These are phyloP conservation scores for Sussaba pulchella DNA, from an alignment of 2,888 invertebrate species.

Conservation along the genomic window DNA sequence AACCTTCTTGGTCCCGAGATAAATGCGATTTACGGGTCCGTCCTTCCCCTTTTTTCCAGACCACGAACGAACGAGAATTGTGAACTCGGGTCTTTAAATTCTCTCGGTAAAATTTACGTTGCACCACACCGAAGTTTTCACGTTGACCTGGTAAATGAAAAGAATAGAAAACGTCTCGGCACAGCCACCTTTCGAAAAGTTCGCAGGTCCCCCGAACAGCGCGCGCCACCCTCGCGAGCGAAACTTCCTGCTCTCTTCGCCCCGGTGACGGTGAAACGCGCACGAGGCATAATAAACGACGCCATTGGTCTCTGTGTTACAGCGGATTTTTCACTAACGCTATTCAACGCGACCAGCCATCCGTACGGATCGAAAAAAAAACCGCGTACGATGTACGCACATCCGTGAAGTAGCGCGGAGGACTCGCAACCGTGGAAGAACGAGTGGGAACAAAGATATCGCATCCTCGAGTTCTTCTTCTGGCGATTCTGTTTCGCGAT, in stretches of 20 bases:
- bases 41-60: not conserved
- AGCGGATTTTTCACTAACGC: constrained; percentile 10
- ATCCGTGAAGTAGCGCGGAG: constrained; percentile 3
- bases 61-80: not conserved
- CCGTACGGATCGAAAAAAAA: constrained; percentile 20
- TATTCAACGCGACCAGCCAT: constrained; percentile 12
- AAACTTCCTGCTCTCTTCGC: constrained; percentile 5
- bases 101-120: not conserved
- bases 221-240: constrained; percentile 15
- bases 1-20: not conserved
- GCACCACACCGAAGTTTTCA: not conserved
- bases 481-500: constrained; percentile 55
- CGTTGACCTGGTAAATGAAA: constrained; percentile 4
- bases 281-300: constrained; percentile 25
- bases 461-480: constrained; percentile 34
- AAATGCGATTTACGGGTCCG: too few relatives aligned
- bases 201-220: constrained; percentile 37
- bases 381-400: constrained; percentile 1
- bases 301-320: not conserved
- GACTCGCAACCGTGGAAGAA: not conserved
- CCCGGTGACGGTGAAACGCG: not conserved
- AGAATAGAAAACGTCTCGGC: not conserved
- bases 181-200: constrained; percentile 19
- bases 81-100: constrained; percentile 18
- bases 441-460: constrained; percentile 28